Evolutionary conservation across 2,888 invertebrate species (phyloP).

Genomic region (Caenorhabditis doughertyi): DNA sequence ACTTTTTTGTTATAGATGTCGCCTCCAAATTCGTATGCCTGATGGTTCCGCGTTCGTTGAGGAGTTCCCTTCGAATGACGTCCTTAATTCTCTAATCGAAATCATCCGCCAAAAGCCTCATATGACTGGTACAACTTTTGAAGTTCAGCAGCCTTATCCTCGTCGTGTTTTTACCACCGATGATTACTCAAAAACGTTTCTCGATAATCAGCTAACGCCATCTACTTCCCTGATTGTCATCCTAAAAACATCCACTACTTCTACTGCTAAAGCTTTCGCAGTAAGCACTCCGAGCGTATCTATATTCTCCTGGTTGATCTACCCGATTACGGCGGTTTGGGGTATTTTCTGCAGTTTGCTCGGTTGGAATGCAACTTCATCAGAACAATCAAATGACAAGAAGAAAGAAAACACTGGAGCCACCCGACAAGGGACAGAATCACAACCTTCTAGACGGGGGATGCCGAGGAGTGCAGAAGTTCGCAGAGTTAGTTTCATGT

Average conservation of each 20-base stretch:
- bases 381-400: not conserved
- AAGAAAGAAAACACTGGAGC: not conserved
- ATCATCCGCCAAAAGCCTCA: conserved; percentile 47
- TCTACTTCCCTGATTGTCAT: conserved; percentile 66
- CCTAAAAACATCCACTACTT: conserved; percentile 6
- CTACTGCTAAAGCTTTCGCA: not conserved
- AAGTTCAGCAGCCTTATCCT: conserved; percentile 68
- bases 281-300: conserved; percentile 1
- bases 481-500: conserved; percentile 44
- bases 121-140: conserved; percentile 48
- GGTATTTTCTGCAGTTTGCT: conserved; percentile 35
- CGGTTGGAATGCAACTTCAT: not conserved
- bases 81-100: conserved; percentile 55
- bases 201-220: conserved; percentile 70
- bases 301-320: conserved; percentile 27
- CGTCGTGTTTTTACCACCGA: conserved; percentile 61
- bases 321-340: conserved; percentile 35
- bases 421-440: not conserved
- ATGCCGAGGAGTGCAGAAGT: conserved; percentile 64
- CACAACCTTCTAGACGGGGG: conserved; percentile 29
- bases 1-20: conserved; percentile 62
- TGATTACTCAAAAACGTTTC: conserved; percentile 62
- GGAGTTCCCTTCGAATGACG: conserved; percentile 70
- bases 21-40: conserved; percentile 67
- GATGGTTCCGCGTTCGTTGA: conserved; percentile 62